Evolutionary conservation across 2,888 invertebrate genomes (phyloP), one percentile per base, ranked within the genome.

Genomic region (Drosophila atripex): DNA sequence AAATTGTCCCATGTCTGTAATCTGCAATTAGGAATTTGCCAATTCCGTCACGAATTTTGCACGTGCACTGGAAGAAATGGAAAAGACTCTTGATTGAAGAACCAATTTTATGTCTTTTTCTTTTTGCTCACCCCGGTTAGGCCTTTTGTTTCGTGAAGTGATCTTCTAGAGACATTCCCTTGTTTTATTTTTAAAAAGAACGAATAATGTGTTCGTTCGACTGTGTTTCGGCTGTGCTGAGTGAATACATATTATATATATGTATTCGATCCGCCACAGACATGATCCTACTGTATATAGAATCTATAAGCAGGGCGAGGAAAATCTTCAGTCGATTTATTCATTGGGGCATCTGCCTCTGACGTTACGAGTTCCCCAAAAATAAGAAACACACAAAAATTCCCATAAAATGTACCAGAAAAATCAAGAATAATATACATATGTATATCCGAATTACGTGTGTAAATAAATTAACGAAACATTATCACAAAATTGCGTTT

Each of bases 11-110:
- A 52, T 28, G 56, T 28, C 38, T 35, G 60, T 43, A 63, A 71
- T 64, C 71, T 65, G 57, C 53, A 71, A 63, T 63, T 77, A 45
- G 54, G 63, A 71, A 75, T 77, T 65, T 65, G 71, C 54, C 78
- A 76, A 77, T 83, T 75, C 52, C 55, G 78, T 83, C 83, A 83
- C 86, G 83, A 83, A 71, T 77, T 73, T 73, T 66, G 61, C 78
- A 77, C 75, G 72, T 83, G 75, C 60, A 54, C 23, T 43, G 11
- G 32, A 3, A 50, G n/a, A 50, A 32, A 12, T 21, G 5, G 14
- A 16, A 18, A 11, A 28, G 28, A 28, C 28, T 2, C 9, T 8
- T 3, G 3, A 28, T 2, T 9, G 9, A 25, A 25, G 6, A 25
- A 25, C 7, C 7, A 25, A 25, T 7, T 28, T 9, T 28, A 9